Conservation (phyloP, 2,113 vertebrate species). For the Rafetus swinhoei region DNA sequence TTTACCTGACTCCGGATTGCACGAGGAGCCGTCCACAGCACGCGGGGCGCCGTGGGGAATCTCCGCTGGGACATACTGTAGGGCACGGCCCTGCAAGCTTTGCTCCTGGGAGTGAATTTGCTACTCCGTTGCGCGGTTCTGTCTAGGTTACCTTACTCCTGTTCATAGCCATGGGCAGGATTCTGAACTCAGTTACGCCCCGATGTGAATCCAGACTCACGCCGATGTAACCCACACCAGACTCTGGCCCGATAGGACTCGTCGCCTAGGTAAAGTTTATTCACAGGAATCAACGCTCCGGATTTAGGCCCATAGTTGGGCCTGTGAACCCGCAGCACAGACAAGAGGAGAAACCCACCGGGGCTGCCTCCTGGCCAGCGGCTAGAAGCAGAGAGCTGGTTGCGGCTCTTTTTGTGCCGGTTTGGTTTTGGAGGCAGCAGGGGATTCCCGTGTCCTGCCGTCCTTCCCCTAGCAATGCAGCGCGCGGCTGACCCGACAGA, state of each 20-base stretch:
- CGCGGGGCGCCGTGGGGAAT: not conserved
- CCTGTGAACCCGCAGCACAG: not conserved
- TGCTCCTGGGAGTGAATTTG: not conserved
- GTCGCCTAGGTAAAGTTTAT: not conserved
- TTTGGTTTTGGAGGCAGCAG: not conserved
- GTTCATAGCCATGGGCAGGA: not conserved
- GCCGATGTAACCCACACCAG: not conserved
- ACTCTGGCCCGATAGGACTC: not conserved
- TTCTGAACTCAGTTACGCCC: not conserved
- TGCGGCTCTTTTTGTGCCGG: too few relatives aligned
- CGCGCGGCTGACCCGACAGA: not conserved
- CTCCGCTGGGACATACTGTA: not conserved
- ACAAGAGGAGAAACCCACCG: not conserved
- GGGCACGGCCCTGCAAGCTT: not conserved
- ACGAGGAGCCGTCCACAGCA: too few relatives aligned
- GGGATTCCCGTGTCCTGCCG: too few relatives aligned
- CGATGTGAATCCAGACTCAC: not conserved
- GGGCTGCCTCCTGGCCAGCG: not conserved
- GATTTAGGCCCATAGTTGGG: not conserved
- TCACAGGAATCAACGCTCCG: not conserved
- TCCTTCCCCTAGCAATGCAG: not conserved
- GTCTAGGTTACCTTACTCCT: not conserved
- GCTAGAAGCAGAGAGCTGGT: too few relatives aligned
- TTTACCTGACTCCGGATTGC: not conserved
- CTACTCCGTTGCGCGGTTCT: not conserved